Evolutionary conservation across 2,113 vertebrate species (phyloP), one percentile per base, ranked within the genome.

Genomic region (Pomatorhinus ruficollis): DNA sequence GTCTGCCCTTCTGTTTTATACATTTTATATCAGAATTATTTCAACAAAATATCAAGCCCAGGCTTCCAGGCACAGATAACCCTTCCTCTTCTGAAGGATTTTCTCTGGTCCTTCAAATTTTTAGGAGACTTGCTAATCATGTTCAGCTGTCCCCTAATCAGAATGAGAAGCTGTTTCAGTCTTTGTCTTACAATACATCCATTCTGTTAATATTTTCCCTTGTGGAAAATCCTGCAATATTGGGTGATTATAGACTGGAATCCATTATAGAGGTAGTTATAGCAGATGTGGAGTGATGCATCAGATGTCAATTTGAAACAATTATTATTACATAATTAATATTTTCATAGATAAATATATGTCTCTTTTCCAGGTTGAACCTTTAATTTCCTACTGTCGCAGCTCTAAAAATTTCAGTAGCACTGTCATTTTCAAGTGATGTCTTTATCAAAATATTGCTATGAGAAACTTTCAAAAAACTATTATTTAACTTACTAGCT

Each of bases 391-490:
- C n/a, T 13, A 83, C 23, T n/a, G 52, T 83, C 60, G 45, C 25
- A 90, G 20, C 25, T 85, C 23, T 83, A 42, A 85, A 72, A 79
- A 83, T 83, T 87, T 88, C 59, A 80, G 49, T 60, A 93, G 84
- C 61, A 42, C 25, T 57, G 49, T 80, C 70, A 79, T 85, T 14
- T 86, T 83, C 57, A 83, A 60, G 14, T 95, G 82, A 80, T 71
- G 88, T 61, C 63, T 94, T 92, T 76, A 93, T 85, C 70, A 85
- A 96, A 95, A 90, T 93, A 90, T 90, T 95, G 20, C 45, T n/a
- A 77, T 50, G 16, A 69, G 66, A 69, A 88, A 77, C 53, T 61
- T 95, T 33, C 1, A 80, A 66, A 93, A 93, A 84, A 39, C 13
- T 60, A 68, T 76, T 85, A 53, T 91, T 96, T 86, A 64, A 90